Evolutionary conservation across 2,113 vertebrate genomes (phyloP).

Genomic region (Siphamia tubifer): DNA sequence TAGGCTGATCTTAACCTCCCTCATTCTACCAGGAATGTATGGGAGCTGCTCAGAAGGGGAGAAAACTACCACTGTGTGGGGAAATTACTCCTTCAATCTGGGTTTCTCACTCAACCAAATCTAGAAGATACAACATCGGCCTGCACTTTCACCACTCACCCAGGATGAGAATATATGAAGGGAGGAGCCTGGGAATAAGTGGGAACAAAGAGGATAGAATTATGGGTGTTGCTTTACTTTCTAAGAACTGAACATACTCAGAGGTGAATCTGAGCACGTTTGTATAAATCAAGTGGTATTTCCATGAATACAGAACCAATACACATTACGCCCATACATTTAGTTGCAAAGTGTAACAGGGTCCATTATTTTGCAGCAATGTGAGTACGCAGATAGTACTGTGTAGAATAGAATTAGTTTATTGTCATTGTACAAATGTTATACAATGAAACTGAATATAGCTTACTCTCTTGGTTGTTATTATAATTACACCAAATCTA

Average conservation of each 20-base stretch:
- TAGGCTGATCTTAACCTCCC: slow-evolving; percentile 19
- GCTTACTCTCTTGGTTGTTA: too few relatives aligned
- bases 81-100: slow-evolving; percentile 31
- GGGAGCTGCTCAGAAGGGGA: slow-evolving; percentile 55
- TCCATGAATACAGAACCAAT: not conserved
- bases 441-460: too few relatives aligned
- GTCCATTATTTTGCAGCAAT: too few relatives aligned
- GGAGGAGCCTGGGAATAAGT: slow-evolving; percentile 48
- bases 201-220: slow-evolving; percentile 14
- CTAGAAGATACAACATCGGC: slow-evolving; percentile 23
- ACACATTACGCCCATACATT: too few relatives aligned
- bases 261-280: slow-evolving; percentile 12
- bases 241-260: slow-evolving; percentile 9
- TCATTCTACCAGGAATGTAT: slow-evolving; percentile 60
- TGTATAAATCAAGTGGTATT: not conserved
- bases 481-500: too few relatives aligned
- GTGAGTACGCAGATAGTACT: too few relatives aligned
- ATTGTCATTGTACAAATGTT: too few relatives aligned
- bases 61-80: slow-evolving; percentile 63
- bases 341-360: too few relatives aligned
- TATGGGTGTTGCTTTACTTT: slow-evolving; percentile 14
- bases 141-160: slow-evolving; percentile 35
- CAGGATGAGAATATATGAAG: slow-evolving; percentile 25
- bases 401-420: too few relatives aligned
- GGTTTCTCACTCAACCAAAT: slow-evolving; percentile 31